Evolutionary conservation across 2,888 invertebrate genomes (phyloP), one percentile per base, ranked within the genome.

Genomic region (Ommatoiulus sabulosus): DNA sequence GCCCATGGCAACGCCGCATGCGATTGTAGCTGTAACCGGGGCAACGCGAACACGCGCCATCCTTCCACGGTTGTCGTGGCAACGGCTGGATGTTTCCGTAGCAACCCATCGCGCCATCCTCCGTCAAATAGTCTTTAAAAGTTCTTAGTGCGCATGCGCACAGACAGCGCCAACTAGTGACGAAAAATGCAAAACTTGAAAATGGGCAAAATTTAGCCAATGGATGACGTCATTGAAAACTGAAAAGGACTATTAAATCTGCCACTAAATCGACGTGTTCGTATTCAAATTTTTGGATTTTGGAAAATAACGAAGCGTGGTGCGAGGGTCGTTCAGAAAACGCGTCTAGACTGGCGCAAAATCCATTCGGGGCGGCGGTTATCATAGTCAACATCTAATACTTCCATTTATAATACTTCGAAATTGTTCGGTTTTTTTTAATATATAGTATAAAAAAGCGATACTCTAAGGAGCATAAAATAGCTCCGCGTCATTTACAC

Each of bases 331-430:
- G 46, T 12, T 46, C 46, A 20, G 63, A 57, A 57, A 57, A 48
- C 48, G 48, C 12, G 48, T 48, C 48, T 48, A 7, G 48, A 48
- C 48, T 48, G 10, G 48, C 48, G 8, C 17, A 52, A 17, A 52
- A 52, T 52, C 15, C 63, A 63, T 35, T 35, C 35, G 0, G 35
- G 63, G n/a, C 0, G 63, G 20, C 4, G 63, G 63, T 63, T 63
- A 63, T 63, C 63, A 7, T 63, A 63, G 7, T 20, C n/a, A 7
- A 20, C 20, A 63, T 63, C 63, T 63, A 63, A 63, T 63, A 63
- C 63, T 63, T 63, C 63, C 63, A 52, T 63, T 63, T 63, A 63
- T 63, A 63, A 63, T 63, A 63, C 63, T 63, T 63, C n/a, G 63
- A 63, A 63, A 63, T 63, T 20, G 63, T 63, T 63, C 63, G 63